phyloP scores from a whole-genome alignment of 2,888 invertebrate genomes.

The Philopedon plagiatum region DNA sequence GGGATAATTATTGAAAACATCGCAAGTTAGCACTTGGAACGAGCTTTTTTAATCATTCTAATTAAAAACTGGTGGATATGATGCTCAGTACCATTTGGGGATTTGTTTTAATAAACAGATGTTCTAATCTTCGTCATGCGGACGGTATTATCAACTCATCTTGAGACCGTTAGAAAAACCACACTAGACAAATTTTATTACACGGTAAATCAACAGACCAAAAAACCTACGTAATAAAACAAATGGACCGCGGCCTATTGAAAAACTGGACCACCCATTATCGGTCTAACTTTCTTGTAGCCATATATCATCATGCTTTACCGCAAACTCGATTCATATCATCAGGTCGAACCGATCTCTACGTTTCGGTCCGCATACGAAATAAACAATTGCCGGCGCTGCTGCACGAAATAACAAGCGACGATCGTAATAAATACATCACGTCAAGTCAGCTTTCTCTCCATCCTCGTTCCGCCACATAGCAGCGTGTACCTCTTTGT shows the following conservation, averaged over 20 bases:
- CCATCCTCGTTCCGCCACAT: constrained; percentile 46
- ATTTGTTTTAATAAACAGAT: no score
- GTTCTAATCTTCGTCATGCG: no score
- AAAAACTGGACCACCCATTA: constrained; percentile 40
- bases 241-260: background rate
- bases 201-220: no score
- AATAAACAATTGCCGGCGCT: constrained; percentile 52
- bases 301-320: constrained; percentile 36
- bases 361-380: constrained; percentile 41
- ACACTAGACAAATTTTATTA: background rate
- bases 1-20: no score
- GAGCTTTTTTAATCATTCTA: no score
- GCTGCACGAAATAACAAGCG: constrained; percentile 52
- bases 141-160: no score
- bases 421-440: constrained; percentile 52
- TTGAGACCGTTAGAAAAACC: no score
- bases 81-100: no score
- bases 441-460: constrained; percentile 43
- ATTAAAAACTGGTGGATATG: no score
- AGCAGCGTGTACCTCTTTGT: constrained; percentile 43
- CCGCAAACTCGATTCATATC: constrained; percentile 39
- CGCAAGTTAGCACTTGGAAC: no score
- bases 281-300: constrained; percentile 9
- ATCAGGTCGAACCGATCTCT: constrained; percentile 36
- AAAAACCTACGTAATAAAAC: constrained; percentile 2